Percentiles rank a stretch among this genome's conserved stretches.
These are phyloP conservation scores for Drosophila ohnishii DNA, from an alignment of 1,140 invertebrate species.

Conservation along the genomic window DNA sequence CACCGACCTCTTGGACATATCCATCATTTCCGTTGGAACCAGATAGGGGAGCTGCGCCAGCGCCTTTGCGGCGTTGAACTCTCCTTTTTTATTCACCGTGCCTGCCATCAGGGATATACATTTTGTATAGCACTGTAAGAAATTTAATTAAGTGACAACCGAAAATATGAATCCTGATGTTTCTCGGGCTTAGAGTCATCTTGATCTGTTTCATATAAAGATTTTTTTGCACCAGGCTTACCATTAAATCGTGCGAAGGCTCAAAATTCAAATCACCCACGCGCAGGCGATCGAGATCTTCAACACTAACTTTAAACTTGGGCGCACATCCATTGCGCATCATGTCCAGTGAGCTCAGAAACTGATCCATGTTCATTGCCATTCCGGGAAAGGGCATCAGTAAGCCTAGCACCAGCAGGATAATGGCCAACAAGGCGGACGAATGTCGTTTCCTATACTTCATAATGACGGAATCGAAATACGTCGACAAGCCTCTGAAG, in stretches of 20 bases:
- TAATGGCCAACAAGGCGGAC: conserved; percentile 10
- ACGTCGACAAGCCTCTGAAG: neutral
- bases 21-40: conserved; percentile 64
- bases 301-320: conserved; percentile 67
- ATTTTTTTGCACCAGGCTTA: neutral
- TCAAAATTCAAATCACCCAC: conserved; percentile 57
- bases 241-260: conserved; percentile 61
- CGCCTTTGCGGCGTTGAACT: conserved; percentile 70
- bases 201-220: neutral
- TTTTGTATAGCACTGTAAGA: conserved; percentile 72
- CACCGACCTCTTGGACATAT: conserved; percentile 51
- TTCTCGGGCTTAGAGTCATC: neutral
- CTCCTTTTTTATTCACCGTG: conserved; percentile 75
- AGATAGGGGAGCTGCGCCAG: conserved; percentile 73
- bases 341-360: conserved; percentile 73
- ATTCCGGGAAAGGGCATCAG: conserved; percentile 15
- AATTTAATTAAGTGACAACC: neutral
- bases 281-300: conserved; percentile 59
- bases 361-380: conserved; percentile 74
- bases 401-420: conserved; percentile 20
- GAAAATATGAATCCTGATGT: neutral
- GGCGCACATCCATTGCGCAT: conserved; percentile 69
- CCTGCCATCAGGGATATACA: conserved; percentile 77
- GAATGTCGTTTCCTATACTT: conserved; percentile 9
- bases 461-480: conserved; percentile 22